Evolutionary conservation across 2,113 vertebrate species (phyloP).

Genomic region (Mormyrus lacerda): DNA sequence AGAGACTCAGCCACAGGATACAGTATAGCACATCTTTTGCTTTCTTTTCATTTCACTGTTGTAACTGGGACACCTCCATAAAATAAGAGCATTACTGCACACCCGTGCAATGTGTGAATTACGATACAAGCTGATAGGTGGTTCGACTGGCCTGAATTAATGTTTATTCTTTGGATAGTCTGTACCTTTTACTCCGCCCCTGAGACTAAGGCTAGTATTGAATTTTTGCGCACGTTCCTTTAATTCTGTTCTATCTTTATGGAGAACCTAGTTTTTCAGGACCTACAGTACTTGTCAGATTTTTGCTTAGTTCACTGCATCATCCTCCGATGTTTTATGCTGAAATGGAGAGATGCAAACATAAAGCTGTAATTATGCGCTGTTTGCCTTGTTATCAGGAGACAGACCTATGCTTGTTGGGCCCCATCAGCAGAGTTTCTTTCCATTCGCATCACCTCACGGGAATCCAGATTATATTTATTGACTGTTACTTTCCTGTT

Average conservation of each 20-base stretch:
- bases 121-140: not conserved
- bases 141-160: not conserved
- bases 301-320: not conserved
- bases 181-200: not conserved
- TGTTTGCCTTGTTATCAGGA: not conserved
- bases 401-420: not conserved
- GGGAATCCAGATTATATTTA: not conserved
- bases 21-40: constrained; percentile 43
- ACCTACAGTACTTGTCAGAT: not conserved
- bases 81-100: no score
- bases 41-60: not conserved
- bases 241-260: not conserved
- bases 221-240: not conserved
- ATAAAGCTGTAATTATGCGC: not conserved
- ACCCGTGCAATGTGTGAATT: no score
- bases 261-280: not conserved
- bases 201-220: not conserved
- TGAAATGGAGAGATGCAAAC: not conserved
- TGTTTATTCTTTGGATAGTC: not conserved
- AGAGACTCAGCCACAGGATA: constrained; percentile 57
- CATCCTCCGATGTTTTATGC: not conserved
- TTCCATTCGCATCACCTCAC: not conserved
- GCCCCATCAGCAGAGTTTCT: not conserved
- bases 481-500: not conserved
- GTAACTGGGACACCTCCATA: not conserved